These are phyloP conservation scores for Lutjanus argentimaculatus DNA, from an alignment of 2,797 vertebrate species.

Conservation along the genomic window DNA sequence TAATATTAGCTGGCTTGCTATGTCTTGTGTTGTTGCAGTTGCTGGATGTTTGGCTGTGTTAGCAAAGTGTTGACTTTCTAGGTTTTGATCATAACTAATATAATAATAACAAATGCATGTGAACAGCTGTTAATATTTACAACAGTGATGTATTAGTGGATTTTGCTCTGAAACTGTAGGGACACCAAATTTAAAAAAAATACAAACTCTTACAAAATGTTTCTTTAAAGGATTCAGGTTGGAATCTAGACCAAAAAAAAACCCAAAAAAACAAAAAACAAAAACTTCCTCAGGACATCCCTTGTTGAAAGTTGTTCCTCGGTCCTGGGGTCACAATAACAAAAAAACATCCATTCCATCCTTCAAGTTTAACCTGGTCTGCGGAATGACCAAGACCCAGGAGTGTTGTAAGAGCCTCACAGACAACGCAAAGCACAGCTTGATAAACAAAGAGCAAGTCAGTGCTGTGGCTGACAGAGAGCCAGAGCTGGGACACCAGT, in stretches of 20 bases:
- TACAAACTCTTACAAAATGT: no score
- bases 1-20: no score
- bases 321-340: not conserved
- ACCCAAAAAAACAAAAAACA: no score
- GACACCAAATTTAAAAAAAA: no score
- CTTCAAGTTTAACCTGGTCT: not conserved
- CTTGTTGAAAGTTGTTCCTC: not conserved
- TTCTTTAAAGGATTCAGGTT: not conserved
- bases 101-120: no score
- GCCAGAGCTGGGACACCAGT: conserved; percentile 7
- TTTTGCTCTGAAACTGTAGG: no score
- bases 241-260: not conserved
- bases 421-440: conserved; percentile 7
- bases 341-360: not conserved
- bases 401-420: not conserved
- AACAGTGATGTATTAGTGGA: no score
- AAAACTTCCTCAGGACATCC: not conserved
- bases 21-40: no score
- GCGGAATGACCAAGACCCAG: not conserved
- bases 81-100: no score
- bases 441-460: not conserved
- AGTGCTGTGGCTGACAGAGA: not conserved
- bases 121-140: no score
- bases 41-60: no score
- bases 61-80: no score